A percentile compares a stretch with the other conserved stretches of the same genome.
These are phyloP conservation scores for Peromyscus leucopus DNA, from an alignment of 2,113 vertebrate genomes.

Conservation along the genomic window DNA sequence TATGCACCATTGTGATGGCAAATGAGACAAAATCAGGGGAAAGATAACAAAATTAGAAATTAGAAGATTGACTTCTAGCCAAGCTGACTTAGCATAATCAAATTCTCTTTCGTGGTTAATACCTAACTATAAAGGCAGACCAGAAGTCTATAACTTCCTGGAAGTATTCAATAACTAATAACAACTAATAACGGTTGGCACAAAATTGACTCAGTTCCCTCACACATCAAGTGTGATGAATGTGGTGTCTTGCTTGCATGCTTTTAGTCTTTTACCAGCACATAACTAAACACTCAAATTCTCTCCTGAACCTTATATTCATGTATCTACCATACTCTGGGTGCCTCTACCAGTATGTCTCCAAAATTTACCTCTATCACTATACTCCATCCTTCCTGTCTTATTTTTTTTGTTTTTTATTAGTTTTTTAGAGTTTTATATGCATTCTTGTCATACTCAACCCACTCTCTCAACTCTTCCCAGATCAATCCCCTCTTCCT, in stretches of 20 bases:
- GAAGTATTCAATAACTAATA: background rate
- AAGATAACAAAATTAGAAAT: background rate
- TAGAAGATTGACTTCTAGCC: background rate
- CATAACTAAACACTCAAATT: background rate
- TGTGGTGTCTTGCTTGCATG: background rate
- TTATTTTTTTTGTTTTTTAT: background rate
- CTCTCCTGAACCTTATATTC: background rate
- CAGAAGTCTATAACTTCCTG: background rate
- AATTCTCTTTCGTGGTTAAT: background rate
- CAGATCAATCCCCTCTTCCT: background rate
- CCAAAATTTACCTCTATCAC: background rate
- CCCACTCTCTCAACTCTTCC: background rate
- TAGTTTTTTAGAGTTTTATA: background rate
- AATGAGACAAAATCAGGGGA: accelerated
- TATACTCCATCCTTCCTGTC: background rate
- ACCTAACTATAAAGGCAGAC: background rate
- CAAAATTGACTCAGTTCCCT: background rate
- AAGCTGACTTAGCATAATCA: background rate
- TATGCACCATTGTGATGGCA: accelerated
- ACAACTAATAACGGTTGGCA: background rate
- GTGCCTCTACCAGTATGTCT: background rate
- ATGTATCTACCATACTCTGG: accelerated
- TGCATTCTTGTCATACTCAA: background rate
- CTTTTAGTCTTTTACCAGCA: background rate
- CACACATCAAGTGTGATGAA: background rate